Evolutionary conservation across 2,113 vertebrate genomes (phyloP), one percentile per base, ranked within the genome.

Genomic region (Odobenus rosmarus): DNA sequence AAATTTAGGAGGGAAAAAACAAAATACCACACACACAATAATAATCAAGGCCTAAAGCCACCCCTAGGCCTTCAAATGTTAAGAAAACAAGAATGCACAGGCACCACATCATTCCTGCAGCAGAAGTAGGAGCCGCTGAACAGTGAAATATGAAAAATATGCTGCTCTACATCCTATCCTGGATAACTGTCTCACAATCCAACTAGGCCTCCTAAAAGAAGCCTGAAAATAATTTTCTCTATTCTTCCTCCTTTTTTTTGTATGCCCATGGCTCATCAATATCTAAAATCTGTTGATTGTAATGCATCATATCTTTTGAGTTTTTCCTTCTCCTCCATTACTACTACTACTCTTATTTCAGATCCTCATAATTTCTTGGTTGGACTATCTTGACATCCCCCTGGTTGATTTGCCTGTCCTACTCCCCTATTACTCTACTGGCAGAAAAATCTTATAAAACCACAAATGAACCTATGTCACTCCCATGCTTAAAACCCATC

Each of bases 81-180:
- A 88, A 76, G 46, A 67, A 55, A 53, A 19, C 14, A 86, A 57
- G 57, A 83, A 76, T 36, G 36, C 67, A 77, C 14, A 80, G 24
- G 26, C 28, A 33, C 16, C 23, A 82, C 14, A 36, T 83, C 16
- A 83, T 83, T 59, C 36, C 33, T 88, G 33, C 36, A 88, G 31
- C 5, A n/a, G 19, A 67, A 21, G 81, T 36, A 72, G 55, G 28
- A 81, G 76, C 8, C 12, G 49, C 6, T 57, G 57, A 83, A n/a
- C 46, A 55, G 62, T 33, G 46, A 88, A 82, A 76, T 76, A 86
- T 46, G 67, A 76, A 92, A 77, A 93, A 83, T 59, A 94, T 81
- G 21, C 46, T 57, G 12, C 6, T 82, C 51, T 51, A 18, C 59
- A 33, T 83, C 14, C 57, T 55, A 59, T 49, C 23, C 12, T 57